phyloP scores from a whole-genome alignment of 2,797 vertebrate species.

The Enteromius afrohamiltoni region DNA sequence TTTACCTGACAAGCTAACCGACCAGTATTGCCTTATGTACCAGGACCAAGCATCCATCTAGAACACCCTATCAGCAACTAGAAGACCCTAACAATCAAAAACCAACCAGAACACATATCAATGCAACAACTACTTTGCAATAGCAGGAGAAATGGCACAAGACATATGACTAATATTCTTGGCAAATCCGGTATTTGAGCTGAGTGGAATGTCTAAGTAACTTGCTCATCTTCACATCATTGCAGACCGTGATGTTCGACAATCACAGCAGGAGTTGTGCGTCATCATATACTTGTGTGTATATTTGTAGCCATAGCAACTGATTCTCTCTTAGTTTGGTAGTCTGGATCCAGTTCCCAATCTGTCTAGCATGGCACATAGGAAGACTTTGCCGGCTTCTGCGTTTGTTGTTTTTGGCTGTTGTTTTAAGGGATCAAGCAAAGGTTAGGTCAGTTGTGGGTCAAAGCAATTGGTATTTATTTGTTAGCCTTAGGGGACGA shows the following conservation, averaged over 20 bases:
- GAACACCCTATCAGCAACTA: not conserved
- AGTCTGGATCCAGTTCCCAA: constrained; percentile 36
- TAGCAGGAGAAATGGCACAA: not conserved
- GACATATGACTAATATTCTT: not conserved
- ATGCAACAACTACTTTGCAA: not conserved
- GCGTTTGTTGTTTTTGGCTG: not conserved
- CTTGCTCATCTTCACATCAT: constrained; percentile 11
- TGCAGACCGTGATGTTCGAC: not conserved
- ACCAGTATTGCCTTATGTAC: not conserved
- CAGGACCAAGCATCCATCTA: not conserved
- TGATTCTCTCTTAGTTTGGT: constrained; percentile 43
- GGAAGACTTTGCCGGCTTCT: not conserved
- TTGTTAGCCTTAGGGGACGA: constrained; percentile 8
- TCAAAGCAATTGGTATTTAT: constrained; percentile 42
- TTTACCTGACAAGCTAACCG: not conserved
- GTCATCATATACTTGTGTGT: constrained; percentile 52
- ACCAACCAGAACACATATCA: not conserved
- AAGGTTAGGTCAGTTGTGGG: constrained; percentile 33
- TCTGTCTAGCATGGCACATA: constrained; percentile 24
- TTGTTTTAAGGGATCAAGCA: constrained; percentile 10
- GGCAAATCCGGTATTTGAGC: constrained; percentile 10
- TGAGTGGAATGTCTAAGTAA: constrained; percentile 18
- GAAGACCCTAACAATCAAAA: not conserved
- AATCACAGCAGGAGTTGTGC: constrained; percentile 44
- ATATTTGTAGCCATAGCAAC: constrained; percentile 38